These are phyloP conservation scores for Hephaestus fuliginosus DNA, from an alignment of 2,797 vertebrate genomes.

Conservation along the genomic window DNA sequence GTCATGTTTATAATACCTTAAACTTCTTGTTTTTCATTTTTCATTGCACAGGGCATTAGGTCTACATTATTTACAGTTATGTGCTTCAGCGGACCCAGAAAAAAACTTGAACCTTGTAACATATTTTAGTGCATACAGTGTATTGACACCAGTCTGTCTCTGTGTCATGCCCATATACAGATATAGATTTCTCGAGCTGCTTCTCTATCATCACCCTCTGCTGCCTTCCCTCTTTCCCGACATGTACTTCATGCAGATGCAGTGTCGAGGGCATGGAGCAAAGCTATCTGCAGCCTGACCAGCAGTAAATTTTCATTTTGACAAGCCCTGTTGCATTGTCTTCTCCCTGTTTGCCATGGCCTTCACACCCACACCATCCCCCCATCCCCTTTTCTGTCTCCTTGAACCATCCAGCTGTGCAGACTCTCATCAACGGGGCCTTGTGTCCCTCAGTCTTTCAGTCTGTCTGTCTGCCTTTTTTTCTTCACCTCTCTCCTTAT, in stretches of 20 bases:
- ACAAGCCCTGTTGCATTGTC: conserved; percentile 77
- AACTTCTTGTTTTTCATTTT: too few relatives aligned
- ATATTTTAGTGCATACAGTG: background rate
- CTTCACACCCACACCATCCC: conserved; percentile 15
- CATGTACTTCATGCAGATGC: conserved; percentile 63
- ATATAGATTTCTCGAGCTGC: background rate
- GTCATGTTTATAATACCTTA: too few relatives aligned
- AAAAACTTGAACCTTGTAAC: background rate
- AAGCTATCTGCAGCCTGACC: conserved; percentile 71
- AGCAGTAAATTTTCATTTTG: conserved; percentile 80
- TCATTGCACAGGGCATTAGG: too few relatives aligned
- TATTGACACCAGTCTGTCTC: background rate
- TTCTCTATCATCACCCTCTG: background rate
- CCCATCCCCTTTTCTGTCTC: conserved; percentile 43
- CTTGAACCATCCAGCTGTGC: conserved; percentile 75
- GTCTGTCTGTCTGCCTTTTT: conserved; percentile 29
- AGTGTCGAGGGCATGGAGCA: conserved; percentile 53
- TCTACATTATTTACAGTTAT: too few relatives aligned
- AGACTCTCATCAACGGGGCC: conserved; percentile 71
- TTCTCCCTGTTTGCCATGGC: conserved; percentile 39
- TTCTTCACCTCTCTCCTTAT: conserved; percentile 33
- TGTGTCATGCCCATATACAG: background rate
- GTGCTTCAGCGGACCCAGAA: background rate
- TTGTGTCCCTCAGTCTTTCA: conserved; percentile 60
- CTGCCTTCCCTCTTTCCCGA: conserved; percentile 1